Conservation (phyloP, 2,888 invertebrate genomes). For the Pristionchus arcanus region DNA sequence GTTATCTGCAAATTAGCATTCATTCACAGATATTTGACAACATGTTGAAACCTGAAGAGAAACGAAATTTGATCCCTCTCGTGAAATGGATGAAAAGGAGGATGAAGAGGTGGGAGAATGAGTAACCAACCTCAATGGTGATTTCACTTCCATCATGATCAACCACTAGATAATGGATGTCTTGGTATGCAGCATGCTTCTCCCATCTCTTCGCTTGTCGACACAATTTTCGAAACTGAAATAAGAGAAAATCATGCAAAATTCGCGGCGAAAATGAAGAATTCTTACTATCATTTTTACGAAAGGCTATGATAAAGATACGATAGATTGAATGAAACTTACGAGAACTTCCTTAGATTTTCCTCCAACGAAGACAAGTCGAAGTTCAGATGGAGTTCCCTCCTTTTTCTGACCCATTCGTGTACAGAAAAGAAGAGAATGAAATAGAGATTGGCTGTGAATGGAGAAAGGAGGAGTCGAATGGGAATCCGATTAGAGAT, state of each 20-base stretch:
- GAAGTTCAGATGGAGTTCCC: neutral
- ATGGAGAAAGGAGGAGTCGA: conserved; percentile 24
- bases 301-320: neutral
- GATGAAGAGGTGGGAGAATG: neutral
- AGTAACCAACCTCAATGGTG: conserved; percentile 44
- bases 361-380: conserved; percentile 35
- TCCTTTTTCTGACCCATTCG: conserved; percentile 39
- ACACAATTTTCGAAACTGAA: conserved; percentile 51
- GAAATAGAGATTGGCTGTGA: neutral
- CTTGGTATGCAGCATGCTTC: conserved; percentile 44
- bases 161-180: conserved; percentile 45
- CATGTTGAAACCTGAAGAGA: neutral
- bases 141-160: conserved; percentile 9
- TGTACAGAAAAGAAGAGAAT: neutral
- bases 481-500: conserved; percentile 28
- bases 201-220: conserved; percentile 48
- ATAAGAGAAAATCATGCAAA: neutral
- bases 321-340: neutral
- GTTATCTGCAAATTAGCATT: neutral
- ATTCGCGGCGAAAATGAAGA: neutral
- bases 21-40: neutral
- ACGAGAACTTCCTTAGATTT: conserved; percentile 1
- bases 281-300: neutral
- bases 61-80: neutral
- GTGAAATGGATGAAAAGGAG: neutral